Evolutionary conservation across 2,888 invertebrate genomes (phyloP), one percentile per base, ranked within the genome.

Genomic region (Drosophila longiperda): DNA sequence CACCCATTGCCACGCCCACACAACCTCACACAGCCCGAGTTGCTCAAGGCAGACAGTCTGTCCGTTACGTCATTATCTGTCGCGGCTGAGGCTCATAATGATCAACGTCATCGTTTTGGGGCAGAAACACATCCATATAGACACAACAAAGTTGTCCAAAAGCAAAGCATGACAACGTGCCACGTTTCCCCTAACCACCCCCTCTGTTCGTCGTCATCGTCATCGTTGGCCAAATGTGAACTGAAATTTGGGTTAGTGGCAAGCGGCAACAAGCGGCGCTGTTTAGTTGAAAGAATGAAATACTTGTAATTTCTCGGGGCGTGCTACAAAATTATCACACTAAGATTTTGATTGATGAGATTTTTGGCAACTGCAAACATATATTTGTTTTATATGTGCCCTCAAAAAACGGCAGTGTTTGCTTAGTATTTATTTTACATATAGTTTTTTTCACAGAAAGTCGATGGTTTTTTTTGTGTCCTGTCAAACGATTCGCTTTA

Each of bases 341-440:
- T 75, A 82, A 85, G 75, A 80, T 85, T 85, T 85, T 85, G 85
- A 85, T 85, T 89, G 85, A 85, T 85, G 88, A 75, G 79, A 73
- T 73, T 89, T 84, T 73, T 66, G 63, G 67, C 57, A 11, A 20
- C 61, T n/a, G 26, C 33, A 49, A 53, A 20, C 40, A 42, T 49
- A 42, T 49, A 72, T 65, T 45, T 59, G 36, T 42, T 68, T 52
- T 15, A 45, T 45, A 26, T 58, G 78, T 73, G 63, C 63, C 50
- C 63, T 55, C 69, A 50, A 69, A 76, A 68, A 67, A 73, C 89
- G 79, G 68, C 67, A 64, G 73, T 73, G 59, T 61, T 89, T 82
- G 84, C 84, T 84, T 87, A 87, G 85, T 68, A 87, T 80, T 73
- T 45, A n/a, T n/a, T 45, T 53, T 3, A 49, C 59, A 57, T 40